Evolutionary conservation across 2,113 vertebrate genomes (phyloP).

Genomic region (Ornithorhynchus anatinus): DNA sequence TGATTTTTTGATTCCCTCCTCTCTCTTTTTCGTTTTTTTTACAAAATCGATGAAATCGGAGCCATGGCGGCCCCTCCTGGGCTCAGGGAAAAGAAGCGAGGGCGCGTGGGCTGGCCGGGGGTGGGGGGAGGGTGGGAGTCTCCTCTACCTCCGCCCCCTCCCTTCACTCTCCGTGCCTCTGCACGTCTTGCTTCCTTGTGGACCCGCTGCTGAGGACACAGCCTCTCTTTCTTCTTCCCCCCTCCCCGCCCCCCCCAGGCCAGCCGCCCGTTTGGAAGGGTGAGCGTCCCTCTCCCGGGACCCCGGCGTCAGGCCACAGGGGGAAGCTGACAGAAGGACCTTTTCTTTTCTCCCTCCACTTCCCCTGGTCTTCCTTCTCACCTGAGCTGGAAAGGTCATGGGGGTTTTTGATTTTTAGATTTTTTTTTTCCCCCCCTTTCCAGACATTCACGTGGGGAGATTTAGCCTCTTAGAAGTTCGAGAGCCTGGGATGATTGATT

Average conservation of each 20-base stretch:
- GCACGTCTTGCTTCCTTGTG: constrained; percentile 27
- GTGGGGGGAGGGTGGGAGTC: constrained; percentile 46
- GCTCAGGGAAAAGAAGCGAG: constrained; percentile 15
- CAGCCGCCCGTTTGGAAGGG: constrained; percentile 31
- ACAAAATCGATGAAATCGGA: constrained; percentile 42
- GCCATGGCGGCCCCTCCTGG: constrained; percentile 39
- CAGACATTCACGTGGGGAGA: constrained; percentile 40
- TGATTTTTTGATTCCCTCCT: accelerated
- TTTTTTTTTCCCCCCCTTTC: not conserved
- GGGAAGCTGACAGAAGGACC: constrained; percentile 27
- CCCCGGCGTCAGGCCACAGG: constrained; percentile 31
- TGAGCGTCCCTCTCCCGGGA: constrained; percentile 23
- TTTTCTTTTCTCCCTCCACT: constrained; percentile 11
- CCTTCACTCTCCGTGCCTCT: no score
- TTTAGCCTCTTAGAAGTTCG: constrained; percentile 16
- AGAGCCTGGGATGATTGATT: constrained; percentile 50
- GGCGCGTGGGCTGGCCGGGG: constrained; percentile 29
- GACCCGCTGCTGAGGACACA: not conserved
- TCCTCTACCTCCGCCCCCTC: constrained; percentile 47
- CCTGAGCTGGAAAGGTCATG: no score
- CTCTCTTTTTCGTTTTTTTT: not conserved
- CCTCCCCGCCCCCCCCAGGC: constrained; percentile 25
- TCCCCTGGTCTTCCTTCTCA: not conserved
- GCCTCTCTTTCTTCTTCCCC: constrained; percentile 49
- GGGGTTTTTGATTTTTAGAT: no score